A percentile compares a stretch with the other conserved stretches of the same genome.
Conservation (phyloP, 2,888 invertebrate genomes). For the Campoplex nolae region DNA sequence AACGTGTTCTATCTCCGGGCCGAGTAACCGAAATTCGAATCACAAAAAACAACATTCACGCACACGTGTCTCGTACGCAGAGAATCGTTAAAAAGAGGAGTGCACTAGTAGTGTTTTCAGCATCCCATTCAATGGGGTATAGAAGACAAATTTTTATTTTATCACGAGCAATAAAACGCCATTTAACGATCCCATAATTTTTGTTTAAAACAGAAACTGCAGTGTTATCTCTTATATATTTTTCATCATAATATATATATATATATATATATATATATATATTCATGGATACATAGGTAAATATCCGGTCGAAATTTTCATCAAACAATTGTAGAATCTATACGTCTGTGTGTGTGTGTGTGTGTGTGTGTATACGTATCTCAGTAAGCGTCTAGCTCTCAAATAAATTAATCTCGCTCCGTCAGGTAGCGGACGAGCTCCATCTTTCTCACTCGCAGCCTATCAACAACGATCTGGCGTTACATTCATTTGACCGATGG, state of each 20-base stretch:
- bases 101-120: background rate
- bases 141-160: constrained; percentile 37
- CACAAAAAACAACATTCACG: background rate
- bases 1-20: background rate
- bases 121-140: constrained; percentile 27
- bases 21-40: background rate
- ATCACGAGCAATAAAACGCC: constrained; percentile 38
- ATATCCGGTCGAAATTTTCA: constrained; percentile 18
- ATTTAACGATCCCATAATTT: constrained; percentile 16
- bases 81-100: background rate
- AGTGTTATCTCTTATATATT: constrained; percentile 27
- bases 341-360: background rate
- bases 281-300: background rate
- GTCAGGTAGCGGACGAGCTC: constrained; percentile 50
- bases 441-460: constrained; percentile 43
- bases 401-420: constrained; percentile 58
- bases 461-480: constrained; percentile 56
- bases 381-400: constrained; percentile 22
- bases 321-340: constrained; percentile 39
- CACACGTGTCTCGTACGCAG: background rate
- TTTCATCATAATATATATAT: background rate
- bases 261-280: background rate
- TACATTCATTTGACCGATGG: constrained; percentile 76
- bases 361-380: constrained; percentile 22
- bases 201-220: constrained; percentile 33